Evolutionary conservation across 2,113 vertebrate genomes (phyloP).

Genomic region (Ophiodon elongatus): DNA sequence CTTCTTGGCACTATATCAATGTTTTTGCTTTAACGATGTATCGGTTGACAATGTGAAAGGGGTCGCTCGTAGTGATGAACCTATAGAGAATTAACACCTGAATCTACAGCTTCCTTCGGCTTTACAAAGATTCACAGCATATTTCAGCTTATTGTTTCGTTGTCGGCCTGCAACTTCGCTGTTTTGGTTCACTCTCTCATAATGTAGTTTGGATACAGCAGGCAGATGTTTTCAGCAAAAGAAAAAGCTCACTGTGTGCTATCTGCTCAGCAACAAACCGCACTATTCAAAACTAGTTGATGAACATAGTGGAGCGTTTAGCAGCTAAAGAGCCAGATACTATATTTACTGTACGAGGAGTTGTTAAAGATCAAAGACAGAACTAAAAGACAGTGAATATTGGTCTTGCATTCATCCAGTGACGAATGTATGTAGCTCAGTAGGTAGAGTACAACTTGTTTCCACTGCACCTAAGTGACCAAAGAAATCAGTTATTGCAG

Average conservation of each 20-base stretch:
- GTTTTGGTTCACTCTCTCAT: background rate
- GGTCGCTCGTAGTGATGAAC: too few species aligned
- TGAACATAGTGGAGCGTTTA: background rate
- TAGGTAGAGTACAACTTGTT: background rate
- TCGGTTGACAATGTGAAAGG: too few species aligned
- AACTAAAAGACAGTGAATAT: background rate
- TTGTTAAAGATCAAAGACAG: background rate
- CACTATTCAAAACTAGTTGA: background rate
- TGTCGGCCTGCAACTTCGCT: too few species aligned
- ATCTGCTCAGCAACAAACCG: background rate
- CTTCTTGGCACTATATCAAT: background rate
- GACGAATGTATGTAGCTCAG: too few species aligned
- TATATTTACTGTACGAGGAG: background rate
- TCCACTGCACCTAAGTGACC: background rate
- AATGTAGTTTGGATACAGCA: too few species aligned
- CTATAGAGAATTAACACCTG: too few species aligned
- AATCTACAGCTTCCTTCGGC: too few species aligned
- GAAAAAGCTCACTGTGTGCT: background rate
- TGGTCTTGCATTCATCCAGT: background rate
- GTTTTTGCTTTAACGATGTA: too few species aligned
- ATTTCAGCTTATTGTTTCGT: too few species aligned
- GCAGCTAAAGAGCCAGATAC: background rate
- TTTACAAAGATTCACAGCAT: too few species aligned
- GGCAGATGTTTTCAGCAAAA: background rate
- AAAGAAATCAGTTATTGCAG: background rate